Evolutionary conservation across 2,113 vertebrate species (phyloP).

Genomic region (Hyaena hyaena): DNA sequence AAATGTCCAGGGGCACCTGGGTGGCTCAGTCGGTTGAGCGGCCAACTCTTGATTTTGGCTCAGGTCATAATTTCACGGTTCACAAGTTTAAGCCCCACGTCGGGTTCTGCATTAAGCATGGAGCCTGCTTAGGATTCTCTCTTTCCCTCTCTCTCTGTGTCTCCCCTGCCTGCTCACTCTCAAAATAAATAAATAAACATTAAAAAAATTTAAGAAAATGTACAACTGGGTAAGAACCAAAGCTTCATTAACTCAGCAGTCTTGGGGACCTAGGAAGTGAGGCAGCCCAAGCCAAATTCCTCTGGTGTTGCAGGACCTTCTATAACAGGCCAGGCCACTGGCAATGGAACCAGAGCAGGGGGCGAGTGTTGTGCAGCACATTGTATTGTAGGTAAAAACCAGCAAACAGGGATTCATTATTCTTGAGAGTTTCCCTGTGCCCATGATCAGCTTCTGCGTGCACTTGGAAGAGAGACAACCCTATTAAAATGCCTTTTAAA

Average conservation of each 20-base stretch:
- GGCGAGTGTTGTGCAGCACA: background rate
- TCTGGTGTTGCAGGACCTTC: background rate
- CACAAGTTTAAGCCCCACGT: too few relatives aligned
- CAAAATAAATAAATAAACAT: too few relatives aligned
- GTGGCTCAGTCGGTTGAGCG: too few relatives aligned
- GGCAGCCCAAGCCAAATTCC: background rate
- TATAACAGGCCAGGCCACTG: background rate
- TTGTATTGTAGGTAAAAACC: background rate
- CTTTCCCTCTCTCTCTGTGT: too few relatives aligned
- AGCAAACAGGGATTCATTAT: slow-evolving; percentile 7
- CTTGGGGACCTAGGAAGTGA: background rate
- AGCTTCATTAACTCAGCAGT: background rate
- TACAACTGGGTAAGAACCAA: slow-evolving; percentile 13
- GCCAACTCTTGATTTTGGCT: too few relatives aligned
- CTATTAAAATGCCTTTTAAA: slow-evolving; percentile 41
- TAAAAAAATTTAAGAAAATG: background rate
- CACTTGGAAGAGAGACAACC: background rate
- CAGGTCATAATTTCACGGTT: too few relatives aligned
- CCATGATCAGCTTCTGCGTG: background rate
- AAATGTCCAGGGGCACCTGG: background rate
- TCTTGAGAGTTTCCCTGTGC: background rate
- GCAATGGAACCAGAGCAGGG: background rate
- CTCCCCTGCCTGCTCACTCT: too few relatives aligned
- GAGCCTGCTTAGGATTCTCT: too few relatives aligned
- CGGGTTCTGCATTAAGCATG: too few relatives aligned